Conservation (phyloP, 2,113 vertebrate species). For the Oenanthe melanoleuca region DNA sequence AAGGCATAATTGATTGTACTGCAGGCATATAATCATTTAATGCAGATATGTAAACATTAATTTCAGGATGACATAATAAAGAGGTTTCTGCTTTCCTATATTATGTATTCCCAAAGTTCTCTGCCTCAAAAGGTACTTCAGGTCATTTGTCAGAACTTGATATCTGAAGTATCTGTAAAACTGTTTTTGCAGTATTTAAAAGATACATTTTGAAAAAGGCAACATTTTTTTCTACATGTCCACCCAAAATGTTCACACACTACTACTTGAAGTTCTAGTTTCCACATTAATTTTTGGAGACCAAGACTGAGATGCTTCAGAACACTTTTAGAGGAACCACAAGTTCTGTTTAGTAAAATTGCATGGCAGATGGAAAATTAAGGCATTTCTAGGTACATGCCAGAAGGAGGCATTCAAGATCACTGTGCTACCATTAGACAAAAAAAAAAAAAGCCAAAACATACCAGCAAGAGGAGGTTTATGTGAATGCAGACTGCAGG, state of each 20-base stretch:
- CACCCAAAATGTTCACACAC: neutral
- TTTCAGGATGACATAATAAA: neutral
- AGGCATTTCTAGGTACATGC: neutral
- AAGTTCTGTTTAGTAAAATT: neutral
- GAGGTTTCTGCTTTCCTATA: neutral
- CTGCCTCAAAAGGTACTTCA: neutral
- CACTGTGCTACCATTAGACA: neutral
- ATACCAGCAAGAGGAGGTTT: conserved; percentile 90
- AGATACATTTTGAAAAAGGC: neutral
- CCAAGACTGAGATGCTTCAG: neutral
- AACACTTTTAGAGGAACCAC: neutral
- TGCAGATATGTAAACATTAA: neutral
- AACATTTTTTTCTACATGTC: neutral
- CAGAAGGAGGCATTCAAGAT: neutral
- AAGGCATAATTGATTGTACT: neutral
- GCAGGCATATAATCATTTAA: neutral
- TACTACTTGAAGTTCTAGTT: neutral
- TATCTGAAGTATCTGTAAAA: neutral
- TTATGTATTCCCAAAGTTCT: neutral
- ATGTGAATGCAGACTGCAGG: conserved; percentile 92
- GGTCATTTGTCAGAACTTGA: neutral
- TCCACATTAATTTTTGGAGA: neutral
- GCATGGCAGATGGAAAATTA: neutral
- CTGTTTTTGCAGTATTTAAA: neutral
- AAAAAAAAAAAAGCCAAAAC: conserved; percentile 4